Evolutionary conservation across 2,888 invertebrate genomes (phyloP).

Genomic region (Athrips mouffetella): DNA sequence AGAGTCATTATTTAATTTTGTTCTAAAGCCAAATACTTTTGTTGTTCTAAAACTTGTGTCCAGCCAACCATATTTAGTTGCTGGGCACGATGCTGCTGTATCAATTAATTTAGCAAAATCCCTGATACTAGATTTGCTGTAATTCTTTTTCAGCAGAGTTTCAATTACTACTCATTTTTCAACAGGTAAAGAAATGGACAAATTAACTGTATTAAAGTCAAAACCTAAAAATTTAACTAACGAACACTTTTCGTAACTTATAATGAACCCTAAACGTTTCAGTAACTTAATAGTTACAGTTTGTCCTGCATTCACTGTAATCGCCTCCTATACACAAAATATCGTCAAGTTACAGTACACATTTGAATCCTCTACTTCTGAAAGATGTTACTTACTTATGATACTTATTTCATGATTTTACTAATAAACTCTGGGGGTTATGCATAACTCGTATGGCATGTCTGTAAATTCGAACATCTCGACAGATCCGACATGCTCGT

Average conservation of each 20-base stretch:
- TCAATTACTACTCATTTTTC: slow-evolving; percentile 18
- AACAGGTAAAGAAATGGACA: slow-evolving; percentile 13
- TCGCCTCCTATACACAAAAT: slow-evolving; percentile 17
- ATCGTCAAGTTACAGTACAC: slow-evolving; percentile 18
- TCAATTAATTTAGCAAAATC: slow-evolving; percentile 19
- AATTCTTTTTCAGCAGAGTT: slow-evolving; percentile 1
- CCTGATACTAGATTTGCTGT: too few relatives aligned
- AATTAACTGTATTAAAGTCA: background rate
- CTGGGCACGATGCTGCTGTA: slow-evolving; percentile 17
- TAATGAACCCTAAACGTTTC: slow-evolving; percentile 18
- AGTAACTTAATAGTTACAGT: slow-evolving; percentile 15
- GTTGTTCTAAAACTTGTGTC: slow-evolving; percentile 15
- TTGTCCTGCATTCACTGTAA: slow-evolving; percentile 13
- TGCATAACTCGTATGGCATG: slow-evolving; percentile 1
- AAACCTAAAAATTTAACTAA: slow-evolving; percentile 19
- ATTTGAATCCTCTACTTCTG: slow-evolving; percentile 10
- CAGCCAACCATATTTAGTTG: slow-evolving; percentile 16
- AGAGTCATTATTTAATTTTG: background rate
- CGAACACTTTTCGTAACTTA: slow-evolving; percentile 18
- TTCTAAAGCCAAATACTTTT: slow-evolving; percentile 1
- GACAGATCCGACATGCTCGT: background rate
- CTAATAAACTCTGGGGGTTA: slow-evolving; percentile 14
- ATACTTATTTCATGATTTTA: slow-evolving; percentile 11
- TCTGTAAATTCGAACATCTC: background rate
- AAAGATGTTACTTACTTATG: background rate